phyloP scores from a whole-genome alignment of 1,140 invertebrate genomes.

The Solen grandis region DNA sequence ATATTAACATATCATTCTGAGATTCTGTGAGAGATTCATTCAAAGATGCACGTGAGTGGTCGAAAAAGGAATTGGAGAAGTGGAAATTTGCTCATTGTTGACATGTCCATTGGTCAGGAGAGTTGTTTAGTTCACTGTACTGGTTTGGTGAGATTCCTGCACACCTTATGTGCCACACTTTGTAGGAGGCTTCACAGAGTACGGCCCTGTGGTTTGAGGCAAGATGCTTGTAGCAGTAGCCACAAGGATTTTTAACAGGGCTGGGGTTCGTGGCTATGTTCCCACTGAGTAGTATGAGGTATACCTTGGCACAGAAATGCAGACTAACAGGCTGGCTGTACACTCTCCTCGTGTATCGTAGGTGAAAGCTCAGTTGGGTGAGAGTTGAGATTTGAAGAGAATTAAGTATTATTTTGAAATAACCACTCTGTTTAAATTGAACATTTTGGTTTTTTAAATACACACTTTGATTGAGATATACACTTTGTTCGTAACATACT shows the following conservation, averaged over 20 bases:
- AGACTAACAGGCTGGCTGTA: not conserved
- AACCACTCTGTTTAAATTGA: too few relatives aligned
- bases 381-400: too few relatives aligned
- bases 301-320: not conserved
- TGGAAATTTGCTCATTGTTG: not conserved
- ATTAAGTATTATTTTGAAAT: too few relatives aligned
- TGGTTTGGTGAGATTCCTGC: not conserved
- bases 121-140: not conserved
- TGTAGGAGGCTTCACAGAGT: not conserved
- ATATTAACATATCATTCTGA: not conserved
- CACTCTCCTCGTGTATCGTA: not conserved
- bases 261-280: constrained; percentile 11
- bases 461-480: too few relatives aligned
- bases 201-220: constrained; percentile 7
- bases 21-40: not conserved
- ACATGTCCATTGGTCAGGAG: not conserved
- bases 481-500: too few relatives aligned
- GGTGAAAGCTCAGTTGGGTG: not conserved
- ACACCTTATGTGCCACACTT: constrained; percentile 13
- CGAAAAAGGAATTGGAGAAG: constrained; percentile 19
- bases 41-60: not conserved
- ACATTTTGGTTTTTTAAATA: too few relatives aligned
- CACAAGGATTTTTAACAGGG: not conserved
- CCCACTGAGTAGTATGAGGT: not conserved
- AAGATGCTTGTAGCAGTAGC: not conserved